Conservation (phyloP, 2,888 invertebrate species). For the Lasioglossum oenotherae region DNA sequence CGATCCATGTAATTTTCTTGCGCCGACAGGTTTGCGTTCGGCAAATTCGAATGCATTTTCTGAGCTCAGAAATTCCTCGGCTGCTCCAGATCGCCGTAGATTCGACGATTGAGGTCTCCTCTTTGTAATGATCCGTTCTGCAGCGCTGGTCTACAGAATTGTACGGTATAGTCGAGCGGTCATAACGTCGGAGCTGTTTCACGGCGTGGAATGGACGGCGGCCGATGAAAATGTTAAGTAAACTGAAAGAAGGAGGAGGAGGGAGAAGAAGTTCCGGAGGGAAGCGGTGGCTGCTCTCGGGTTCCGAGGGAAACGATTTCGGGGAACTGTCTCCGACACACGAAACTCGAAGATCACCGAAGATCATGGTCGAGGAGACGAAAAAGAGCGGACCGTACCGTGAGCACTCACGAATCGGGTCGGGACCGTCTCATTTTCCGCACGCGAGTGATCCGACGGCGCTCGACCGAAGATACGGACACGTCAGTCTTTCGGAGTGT, state of each 20-base stretch:
- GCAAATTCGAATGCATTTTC: background rate
- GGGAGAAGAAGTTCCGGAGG: background rate
- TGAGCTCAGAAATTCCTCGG: background rate
- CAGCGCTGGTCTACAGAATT: background rate
- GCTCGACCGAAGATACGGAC: slow-evolving; percentile 36
- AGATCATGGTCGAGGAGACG: slow-evolving; percentile 49
- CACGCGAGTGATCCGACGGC: slow-evolving; percentile 74
- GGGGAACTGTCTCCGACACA: slow-evolving; percentile 54
- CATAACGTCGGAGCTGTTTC: background rate
- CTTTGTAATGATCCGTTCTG: background rate
- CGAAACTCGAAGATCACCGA: slow-evolving; percentile 62
- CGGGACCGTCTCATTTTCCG: slow-evolving; percentile 72
- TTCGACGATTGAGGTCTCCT: background rate
- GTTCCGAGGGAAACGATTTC: slow-evolving; percentile 50
- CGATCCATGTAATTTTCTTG: background rate
- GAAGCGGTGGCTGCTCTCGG: slow-evolving; percentile 17
- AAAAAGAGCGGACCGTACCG: slow-evolving; percentile 23
- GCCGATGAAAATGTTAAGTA: slow-evolving; percentile 32
- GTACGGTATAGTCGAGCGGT: background rate
- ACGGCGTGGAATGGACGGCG: background rate
- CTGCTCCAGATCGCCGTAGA: background rate
- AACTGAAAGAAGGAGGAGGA: background rate
- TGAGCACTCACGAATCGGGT: slow-evolving; percentile 64
- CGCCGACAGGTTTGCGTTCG: background rate
- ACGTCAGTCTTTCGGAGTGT: slow-evolving; percentile 36